Evolutionary conservation across 2,113 vertebrate species (phyloP).

Genomic region (Antigone vipio): DNA sequence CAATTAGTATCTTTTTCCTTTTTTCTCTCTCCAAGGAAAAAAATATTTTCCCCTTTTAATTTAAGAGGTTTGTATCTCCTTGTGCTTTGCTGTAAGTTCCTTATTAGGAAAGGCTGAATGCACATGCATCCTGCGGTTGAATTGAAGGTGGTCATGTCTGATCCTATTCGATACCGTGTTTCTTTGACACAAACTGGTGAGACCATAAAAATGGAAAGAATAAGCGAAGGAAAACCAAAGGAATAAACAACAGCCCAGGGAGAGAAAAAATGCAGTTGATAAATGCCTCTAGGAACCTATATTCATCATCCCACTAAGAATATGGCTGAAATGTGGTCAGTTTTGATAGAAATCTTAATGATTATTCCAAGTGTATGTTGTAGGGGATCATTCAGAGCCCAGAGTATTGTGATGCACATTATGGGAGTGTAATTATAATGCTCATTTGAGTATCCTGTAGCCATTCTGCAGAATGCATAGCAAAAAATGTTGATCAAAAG

Average conservation of each 20-base stretch:
- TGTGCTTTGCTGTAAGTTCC: neutral
- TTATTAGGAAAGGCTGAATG: neutral
- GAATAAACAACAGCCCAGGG: neutral
- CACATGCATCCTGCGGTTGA: neutral
- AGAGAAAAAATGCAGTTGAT: neutral
- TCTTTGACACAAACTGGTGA: neutral
- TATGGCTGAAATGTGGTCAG: neutral
- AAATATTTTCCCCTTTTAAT: neutral
- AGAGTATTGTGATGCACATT: neutral
- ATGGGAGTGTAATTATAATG: neutral
- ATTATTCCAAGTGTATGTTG: neutral
- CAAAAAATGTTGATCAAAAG: neutral
- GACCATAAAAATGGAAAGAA: neutral
- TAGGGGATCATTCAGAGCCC: neutral
- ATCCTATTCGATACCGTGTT: accelerated
- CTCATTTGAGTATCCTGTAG: neutral
- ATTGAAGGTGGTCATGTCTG: neutral
- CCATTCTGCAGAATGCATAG: neutral
- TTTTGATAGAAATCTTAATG: neutral
- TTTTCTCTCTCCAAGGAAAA: neutral
- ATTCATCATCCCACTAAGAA: neutral
- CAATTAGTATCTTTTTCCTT: neutral
- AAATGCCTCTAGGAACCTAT: neutral
- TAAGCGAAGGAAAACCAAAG: neutral
- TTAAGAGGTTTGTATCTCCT: neutral